Conservation (phyloP, 37 sponge, comb jelly and placozoan species). For the Beroe forskalii region DNA sequence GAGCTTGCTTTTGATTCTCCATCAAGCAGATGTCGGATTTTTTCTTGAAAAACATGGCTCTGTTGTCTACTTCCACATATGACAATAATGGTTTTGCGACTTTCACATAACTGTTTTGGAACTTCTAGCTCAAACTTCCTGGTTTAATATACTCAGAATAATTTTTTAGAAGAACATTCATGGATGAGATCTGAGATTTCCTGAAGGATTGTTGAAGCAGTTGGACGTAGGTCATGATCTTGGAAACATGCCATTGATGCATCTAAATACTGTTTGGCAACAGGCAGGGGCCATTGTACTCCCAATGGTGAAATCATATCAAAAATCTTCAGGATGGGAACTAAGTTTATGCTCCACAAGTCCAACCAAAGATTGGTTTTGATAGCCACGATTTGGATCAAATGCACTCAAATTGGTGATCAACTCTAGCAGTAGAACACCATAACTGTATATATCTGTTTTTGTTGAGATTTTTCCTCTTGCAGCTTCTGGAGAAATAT, state of each 20-base stretch:
- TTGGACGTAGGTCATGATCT: constrained; percentile 3
- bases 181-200: background rate
- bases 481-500: constrained; percentile 80
- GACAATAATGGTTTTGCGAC: constrained; percentile 5
- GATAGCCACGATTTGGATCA: constrained; percentile 47
- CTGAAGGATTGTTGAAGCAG: constrained; percentile 12
- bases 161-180: background rate
- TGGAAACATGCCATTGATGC: background rate
- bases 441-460: constrained; percentile 79
- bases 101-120: background rate
- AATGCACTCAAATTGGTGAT: constrained; percentile 56
- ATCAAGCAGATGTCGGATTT: background rate
- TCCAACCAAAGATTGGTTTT: constrained; percentile 48
- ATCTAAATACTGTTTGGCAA: background rate
- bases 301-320: constrained; percentile 4
- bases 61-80: background rate
- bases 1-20: constrained; percentile 48
- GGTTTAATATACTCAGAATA: background rate
- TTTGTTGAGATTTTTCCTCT: constrained; percentile 72
- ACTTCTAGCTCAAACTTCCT: background rate
- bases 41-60: background rate
- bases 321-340: background rate
- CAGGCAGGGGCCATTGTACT: constrained; percentile 5
- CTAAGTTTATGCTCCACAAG: background rate
- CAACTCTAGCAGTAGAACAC: constrained; percentile 65